Evolutionary conservation across 2,888 invertebrate genomes (phyloP).

Genomic region (Eledone cirrhosa): DNA sequence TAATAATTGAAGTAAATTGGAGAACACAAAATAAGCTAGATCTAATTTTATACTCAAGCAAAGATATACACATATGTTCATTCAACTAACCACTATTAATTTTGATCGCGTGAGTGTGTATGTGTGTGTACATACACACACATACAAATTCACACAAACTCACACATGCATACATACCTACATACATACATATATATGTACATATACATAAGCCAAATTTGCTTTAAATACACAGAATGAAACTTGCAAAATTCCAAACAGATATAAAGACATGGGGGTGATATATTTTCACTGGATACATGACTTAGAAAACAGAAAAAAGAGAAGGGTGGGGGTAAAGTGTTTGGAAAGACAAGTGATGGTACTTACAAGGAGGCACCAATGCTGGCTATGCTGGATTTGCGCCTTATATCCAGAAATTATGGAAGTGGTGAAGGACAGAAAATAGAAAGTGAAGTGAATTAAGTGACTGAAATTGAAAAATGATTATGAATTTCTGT

Average conservation of each 20-base stretch:
- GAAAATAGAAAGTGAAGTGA: background rate
- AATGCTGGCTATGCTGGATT: constrained; percentile 25
- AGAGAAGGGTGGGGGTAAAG: background rate
- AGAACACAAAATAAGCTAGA: no score
- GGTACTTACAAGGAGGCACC: constrained; percentile 19
- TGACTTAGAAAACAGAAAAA: background rate
- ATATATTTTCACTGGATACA: no score
- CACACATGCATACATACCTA: background rate
- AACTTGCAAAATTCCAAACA: no score
- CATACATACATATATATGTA: background rate
- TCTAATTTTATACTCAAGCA: no score
- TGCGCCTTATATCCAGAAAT: constrained; percentile 24
- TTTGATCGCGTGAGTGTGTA: no score
- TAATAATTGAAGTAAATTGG: no score
- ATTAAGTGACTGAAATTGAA: background rate
- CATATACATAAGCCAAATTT: background rate
- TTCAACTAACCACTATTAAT: no score
- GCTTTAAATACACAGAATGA: no score
- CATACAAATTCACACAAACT: background rate
- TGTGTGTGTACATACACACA: no score
- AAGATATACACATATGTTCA: no score
- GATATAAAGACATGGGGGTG: no score
- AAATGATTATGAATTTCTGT: no score
- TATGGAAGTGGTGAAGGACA: background rate
- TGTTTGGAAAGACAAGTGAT: background rate